Conservation (phyloP, 1,140 invertebrate species). For the Trissolcus basalis region DNA sequence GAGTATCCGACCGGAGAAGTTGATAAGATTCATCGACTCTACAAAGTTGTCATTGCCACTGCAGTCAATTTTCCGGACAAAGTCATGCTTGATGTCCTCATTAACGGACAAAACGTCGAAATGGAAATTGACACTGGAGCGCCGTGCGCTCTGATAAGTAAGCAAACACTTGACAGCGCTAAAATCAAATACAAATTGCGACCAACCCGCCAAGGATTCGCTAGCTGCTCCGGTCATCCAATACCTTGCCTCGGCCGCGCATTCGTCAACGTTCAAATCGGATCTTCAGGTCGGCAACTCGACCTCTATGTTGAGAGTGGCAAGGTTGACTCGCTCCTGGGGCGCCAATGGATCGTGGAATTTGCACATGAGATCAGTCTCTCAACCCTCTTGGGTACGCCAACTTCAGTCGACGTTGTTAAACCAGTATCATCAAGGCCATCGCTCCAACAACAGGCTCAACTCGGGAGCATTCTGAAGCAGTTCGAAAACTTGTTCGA, state of each 20-base stretch:
- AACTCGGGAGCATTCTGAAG: not conserved
- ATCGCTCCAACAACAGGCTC: not conserved
- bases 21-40: not conserved
- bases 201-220: not conserved
- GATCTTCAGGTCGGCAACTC: not conserved
- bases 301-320: not conserved
- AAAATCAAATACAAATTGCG: not conserved
- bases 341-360: not conserved
- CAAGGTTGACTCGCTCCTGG: not conserved
- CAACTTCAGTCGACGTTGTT: not conserved
- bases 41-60: not conserved
- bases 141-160: slow-evolving; percentile 28
- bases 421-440: no score
- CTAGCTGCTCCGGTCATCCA: slow-evolving; percentile 1
- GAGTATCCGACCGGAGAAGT: slow-evolving; percentile 1
- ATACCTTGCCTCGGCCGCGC: not conserved
- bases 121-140: slow-evolving; percentile 30
- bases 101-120: slow-evolving; percentile 9
- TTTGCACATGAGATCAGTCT: not conserved
- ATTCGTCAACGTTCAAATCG: not conserved
- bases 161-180: not conserved
- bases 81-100: slow-evolving; percentile 13
- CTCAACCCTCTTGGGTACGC: not conserved
- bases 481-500: not conserved
- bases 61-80: slow-evolving; percentile 1